These are phyloP conservation scores for Porites rus DNA, from an alignment of 92 coral and sea anemone genomes.

Conservation along the genomic window DNA sequence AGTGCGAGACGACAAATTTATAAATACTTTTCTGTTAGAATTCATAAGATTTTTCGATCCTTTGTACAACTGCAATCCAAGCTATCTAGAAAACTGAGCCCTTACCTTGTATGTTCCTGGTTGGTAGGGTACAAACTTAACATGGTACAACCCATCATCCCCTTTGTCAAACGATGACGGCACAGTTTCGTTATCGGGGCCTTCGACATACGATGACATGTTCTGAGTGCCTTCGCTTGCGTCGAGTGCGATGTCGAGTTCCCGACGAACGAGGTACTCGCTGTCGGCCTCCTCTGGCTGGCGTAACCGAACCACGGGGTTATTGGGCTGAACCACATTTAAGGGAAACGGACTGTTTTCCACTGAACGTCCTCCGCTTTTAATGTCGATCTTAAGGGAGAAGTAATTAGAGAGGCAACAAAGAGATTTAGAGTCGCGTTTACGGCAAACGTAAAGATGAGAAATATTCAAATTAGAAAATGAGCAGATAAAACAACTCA, in stretches of 20 bases:
- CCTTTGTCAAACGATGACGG: constrained; percentile 74
- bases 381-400: constrained; percentile 62
- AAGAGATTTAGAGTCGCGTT: no score
- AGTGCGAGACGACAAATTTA: no score
- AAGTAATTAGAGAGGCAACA: not conserved
- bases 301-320: constrained; percentile 74
- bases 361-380: constrained; percentile 68
- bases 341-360: constrained; percentile 84
- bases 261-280: constrained; percentile 84
- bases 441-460: no score
- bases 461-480: no score
- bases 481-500: no score
- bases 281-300: constrained; percentile 64
- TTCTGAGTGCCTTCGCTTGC: constrained; percentile 76
- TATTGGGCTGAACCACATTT: constrained; percentile 77
- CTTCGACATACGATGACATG: constrained; percentile 77
- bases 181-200: constrained; percentile 86
- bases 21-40: no score
- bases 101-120: constrained; percentile 79
- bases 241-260: constrained; percentile 86
- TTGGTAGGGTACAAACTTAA: constrained; percentile 78
- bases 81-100: not conserved
- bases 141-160: constrained; percentile 78
- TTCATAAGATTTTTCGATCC: no score
- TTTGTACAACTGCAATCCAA: not conserved